Base-by-base conservation (phyloP, 1,140 invertebrate species). In the Phymastichus coffea region DNA sequence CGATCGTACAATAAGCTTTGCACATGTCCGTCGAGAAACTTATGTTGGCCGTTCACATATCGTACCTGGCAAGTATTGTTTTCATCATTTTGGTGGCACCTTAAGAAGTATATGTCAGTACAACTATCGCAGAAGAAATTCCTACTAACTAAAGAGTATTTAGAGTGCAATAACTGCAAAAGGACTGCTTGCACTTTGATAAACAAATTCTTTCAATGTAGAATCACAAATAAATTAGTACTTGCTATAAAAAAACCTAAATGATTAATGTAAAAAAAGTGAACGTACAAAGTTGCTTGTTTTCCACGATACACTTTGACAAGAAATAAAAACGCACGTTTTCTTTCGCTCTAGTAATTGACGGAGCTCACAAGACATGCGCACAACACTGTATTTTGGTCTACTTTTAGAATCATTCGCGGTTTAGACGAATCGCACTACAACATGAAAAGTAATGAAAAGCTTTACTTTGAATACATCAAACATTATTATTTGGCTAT, bases 331-430 rank as follows among this genome's bases (percentile, higher is more conserved):
- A 51, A 59, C 8, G 15, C 38, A 25, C 10, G 17, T 43, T 25
- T 38, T 46, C 26, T 58, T 33, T 37, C 43, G 43, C 26, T 25
- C 52, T 52, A 62, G 30, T 63, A 63, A 63, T 63, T 53, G 46
- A 53, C 48, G 12, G 52, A 20, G 30, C 55, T 37, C 33, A 41
- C 8, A 49, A 30, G 23, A 49, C 28, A 55, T 47, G 22, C 15
- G 22, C 28, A 17, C 30, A 38, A 41, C 22, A 14, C 26, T n/a
- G 1, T 53, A 44, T 51, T 37, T 38, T 17, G 7, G 9, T 41
- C 19, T 25, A n/a, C n/a, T n/a, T n/a, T n/a, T n/a, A n/a, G n/a
- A n/a, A n/a, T n/a, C n/a, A n/a, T n/a, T n/a, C n/a, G n/a, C n/a
- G n/a, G n/a, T n/a, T n/a, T n/a, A n/a, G n/a, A n/a, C n/a, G n/a